Evolutionary conservation across 2,797 vertebrate species (phyloP), one percentile per base, ranked within the genome.

Genomic region (Peromyscus eremicus): DNA sequence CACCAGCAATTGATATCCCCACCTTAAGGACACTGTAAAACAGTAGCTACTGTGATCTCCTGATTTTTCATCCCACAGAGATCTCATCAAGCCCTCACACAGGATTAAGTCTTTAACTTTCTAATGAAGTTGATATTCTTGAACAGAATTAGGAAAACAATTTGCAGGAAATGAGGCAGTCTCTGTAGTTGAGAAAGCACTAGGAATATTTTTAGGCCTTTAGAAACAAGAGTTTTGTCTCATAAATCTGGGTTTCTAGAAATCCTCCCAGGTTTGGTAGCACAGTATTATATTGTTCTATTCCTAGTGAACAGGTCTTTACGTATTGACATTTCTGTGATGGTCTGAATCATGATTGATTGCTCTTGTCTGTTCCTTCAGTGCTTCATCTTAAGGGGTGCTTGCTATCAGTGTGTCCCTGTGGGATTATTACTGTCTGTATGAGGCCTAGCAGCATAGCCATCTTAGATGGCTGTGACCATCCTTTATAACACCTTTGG

Each of bases 61-160:
- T 92, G 49, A 80, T 97, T 95, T 94, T 94, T 97, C 40, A 88
- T 96, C 40, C 82, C 83, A 92, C 80, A 97, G 92, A 97, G 71
- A 97, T 94, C 80, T 97, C 95, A 84, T 95, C 94, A 96, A 94
- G 57, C 9, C 23, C 14, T 93, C 96, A 87, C 43, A 97, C 34
- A 64, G 90, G 79, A 95, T 95, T 97, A 94, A 96, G 43, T 75
- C 77, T 93, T 95, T 86, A 90, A 94, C 55, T 68, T 96, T 95
- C 93, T 94, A 96, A 96, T 96, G 89, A 97, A 96, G 81, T 94
- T 87, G 89, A 83, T 96, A 92, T 95, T 97, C 77, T 89, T 92
- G 43, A 95, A 81, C 55, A 94, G 94, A 97, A 93, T 92, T 76
- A 96, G 86, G 66, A 21, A 94, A 96, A 85, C 70, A 95, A 89